Evolutionary conservation across 2,113 vertebrate species (phyloP), one percentile per base, ranked within the genome.

Genomic region (Hypomesus transpacificus): DNA sequence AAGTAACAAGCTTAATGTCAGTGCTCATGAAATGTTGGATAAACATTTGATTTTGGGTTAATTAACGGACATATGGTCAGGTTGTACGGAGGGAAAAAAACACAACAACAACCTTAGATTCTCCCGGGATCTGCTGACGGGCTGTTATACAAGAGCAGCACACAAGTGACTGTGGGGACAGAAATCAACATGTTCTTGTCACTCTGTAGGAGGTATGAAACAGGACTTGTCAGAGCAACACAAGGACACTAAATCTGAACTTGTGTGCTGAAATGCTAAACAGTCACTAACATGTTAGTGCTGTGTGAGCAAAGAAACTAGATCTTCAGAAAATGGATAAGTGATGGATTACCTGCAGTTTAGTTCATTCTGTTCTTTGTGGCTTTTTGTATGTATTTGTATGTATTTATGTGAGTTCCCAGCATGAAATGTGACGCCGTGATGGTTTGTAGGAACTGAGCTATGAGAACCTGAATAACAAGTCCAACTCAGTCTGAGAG

Each of bases 51-150:
- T 24, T 28, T 26, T 61, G 65, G 59, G 24, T 70, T 82, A 59
- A 81, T 75, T 75, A 78, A 60, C 54, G 69, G 20, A 60, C 63
- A 69, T 70, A 66, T 70, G 66, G 73, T n/a, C 21, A 28, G 56
- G 56, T 2, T n/a, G 53, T 18, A 56, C 16, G 53, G 14, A 14
- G 56, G 53, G 16, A 18, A 18, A 18, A 18, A 4, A 18, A n/a
- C 53, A 16, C 7, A n/a, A 56, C 7, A n/a, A 56, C 53, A 56
- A 46, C 39, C 39, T 46, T 22, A 24, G 59, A n/a, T 56, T 56
- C 53, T 56, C 53, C 3, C 1, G 53, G 53, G 53, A n/a, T 18
- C 53, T 56, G 53, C 53, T 16, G 53, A 56, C 53, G 14, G 14
- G 6, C 53, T 56, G 53, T 56, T n/a, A n/a, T 56, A 56, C 53